A percentile compares a stretch with the other conserved stretches of the same genome.
Evolutionary conservation across 2,113 vertebrate species (phyloP).

Genomic region (Arothron firmamentum): DNA sequence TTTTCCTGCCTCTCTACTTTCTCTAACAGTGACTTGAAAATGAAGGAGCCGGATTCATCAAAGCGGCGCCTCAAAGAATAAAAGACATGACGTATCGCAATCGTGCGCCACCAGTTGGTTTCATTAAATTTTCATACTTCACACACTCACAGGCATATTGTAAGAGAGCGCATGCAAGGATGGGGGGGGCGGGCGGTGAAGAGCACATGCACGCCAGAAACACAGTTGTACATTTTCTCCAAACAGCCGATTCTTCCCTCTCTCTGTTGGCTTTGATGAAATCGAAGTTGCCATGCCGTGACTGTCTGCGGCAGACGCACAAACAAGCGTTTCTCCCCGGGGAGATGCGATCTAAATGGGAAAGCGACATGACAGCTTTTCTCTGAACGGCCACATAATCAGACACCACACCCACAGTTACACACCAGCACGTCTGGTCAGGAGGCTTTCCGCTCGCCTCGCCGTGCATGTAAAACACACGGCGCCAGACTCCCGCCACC

Average conservation of each 20-base stretch:
- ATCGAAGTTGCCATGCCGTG: conserved; percentile 67
- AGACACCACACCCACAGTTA: conserved; percentile 54
- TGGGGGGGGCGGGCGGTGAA: background rate
- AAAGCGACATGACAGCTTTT: conserved; percentile 66
- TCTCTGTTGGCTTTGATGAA: conserved; percentile 50
- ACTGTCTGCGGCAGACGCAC: conserved; percentile 52
- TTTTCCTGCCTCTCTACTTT: conserved; percentile 2
- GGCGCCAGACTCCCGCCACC: background rate
- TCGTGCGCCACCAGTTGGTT: conserved; percentile 43
- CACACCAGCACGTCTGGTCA: background rate
- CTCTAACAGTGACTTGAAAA: conserved; percentile 52
- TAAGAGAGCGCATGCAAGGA: conserved; percentile 39
- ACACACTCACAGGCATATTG: conserved; percentile 46
- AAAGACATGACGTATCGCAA: conserved; percentile 33
- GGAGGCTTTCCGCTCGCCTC: conserved; percentile 10
- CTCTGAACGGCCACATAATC: conserved; percentile 58
- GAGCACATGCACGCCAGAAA: conserved; percentile 22
- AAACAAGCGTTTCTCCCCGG: conserved; percentile 63
- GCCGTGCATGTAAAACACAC: conserved; percentile 29
- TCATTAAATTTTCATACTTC: conserved; percentile 54
- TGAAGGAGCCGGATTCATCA: conserved; percentile 18
- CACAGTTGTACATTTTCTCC: conserved; percentile 23
- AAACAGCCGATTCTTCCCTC: conserved; percentile 24
- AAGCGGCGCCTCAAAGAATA: conserved; percentile 10
- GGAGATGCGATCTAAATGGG: conserved; percentile 63